phyloP scores from a whole-genome alignment of 2,888 invertebrate genomes.

The Tetranychus truncatus region DNA sequence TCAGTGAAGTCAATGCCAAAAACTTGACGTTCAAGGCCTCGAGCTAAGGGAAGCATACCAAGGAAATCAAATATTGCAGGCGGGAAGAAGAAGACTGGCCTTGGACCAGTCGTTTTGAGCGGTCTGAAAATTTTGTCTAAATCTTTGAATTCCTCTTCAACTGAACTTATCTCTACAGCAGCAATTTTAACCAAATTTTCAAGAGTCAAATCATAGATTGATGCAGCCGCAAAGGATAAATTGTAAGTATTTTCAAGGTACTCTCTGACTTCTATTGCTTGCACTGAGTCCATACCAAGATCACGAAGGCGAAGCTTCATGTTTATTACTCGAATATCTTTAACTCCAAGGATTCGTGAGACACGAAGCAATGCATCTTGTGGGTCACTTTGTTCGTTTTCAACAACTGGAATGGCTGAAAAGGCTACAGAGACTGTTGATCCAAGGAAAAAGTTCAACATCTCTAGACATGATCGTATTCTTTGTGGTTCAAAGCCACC shows the following conservation, averaged over 20 bases:
- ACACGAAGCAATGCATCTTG: constrained; percentile 16
- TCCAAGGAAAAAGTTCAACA: constrained; percentile 73
- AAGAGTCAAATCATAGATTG: neutral
- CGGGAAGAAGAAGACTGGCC: neutral
- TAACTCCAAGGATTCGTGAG: constrained; percentile 44
- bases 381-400: constrained; percentile 1
- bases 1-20: neutral
- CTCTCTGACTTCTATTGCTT: constrained; percentile 83
- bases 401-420: constrained; percentile 39
- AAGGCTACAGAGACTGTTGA: constrained; percentile 63
- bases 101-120: neutral
- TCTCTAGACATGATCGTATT: constrained; percentile 72
- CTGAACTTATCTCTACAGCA: neutral
- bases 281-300: constrained; percentile 88
- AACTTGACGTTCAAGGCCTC: neutral
- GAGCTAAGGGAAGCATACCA: neutral
- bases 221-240: constrained; percentile 33
- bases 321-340: constrained; percentile 60
- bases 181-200: neutral
- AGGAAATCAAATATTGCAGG: neutral
- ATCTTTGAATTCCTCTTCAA: neutral
- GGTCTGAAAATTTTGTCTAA: neutral
- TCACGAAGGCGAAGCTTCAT: constrained; percentile 62
- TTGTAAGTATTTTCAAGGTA: constrained; percentile 70
- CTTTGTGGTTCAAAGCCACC: constrained; percentile 91